These are phyloP conservation scores for Sitobion miscanthi DNA, from an alignment of 1,140 invertebrate species.

Conservation along the genomic window DNA sequence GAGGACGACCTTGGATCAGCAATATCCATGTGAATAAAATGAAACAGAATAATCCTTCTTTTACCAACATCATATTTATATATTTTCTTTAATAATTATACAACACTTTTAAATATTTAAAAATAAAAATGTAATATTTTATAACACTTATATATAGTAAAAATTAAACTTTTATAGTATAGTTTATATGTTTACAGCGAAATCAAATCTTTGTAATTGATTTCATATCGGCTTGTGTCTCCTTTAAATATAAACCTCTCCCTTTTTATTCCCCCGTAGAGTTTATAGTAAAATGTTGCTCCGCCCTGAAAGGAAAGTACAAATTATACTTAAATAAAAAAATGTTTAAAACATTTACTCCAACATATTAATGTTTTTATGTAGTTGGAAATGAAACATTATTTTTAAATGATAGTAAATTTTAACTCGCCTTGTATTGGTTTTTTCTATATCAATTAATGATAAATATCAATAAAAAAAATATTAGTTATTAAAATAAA, in stretches of 20 bases:
- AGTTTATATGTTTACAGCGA: background rate
- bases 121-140: background rate
- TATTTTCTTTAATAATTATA: background rate
- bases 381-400: background rate
- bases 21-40: slow-evolving; percentile 24
- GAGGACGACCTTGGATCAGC: background rate
- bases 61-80: slow-evolving; percentile 23
- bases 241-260: slow-evolving; percentile 56
- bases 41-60: slow-evolving; percentile 18
- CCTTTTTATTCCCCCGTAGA: slow-evolving; percentile 19
- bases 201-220: slow-evolving; percentile 15
- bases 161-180: background rate
- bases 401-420: background rate
- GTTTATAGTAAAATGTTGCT: slow-evolving; percentile 15
- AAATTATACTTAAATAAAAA: background rate
- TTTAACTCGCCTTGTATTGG: background rate
- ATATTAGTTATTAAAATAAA: background rate
- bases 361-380: background rate
- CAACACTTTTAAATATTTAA: background rate
- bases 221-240: slow-evolving; percentile 8
- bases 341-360: background rate
- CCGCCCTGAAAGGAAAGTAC: slow-evolving; percentile 47
- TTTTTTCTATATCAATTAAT: background rate
- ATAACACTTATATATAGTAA: background rate
- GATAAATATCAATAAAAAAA: background rate